A percentile compares a stretch with the other conserved stretches of the same genome.
Evolutionary conservation across 1,140 invertebrate species (phyloP).

Genomic region (Zaprionus ornatus): DNA sequence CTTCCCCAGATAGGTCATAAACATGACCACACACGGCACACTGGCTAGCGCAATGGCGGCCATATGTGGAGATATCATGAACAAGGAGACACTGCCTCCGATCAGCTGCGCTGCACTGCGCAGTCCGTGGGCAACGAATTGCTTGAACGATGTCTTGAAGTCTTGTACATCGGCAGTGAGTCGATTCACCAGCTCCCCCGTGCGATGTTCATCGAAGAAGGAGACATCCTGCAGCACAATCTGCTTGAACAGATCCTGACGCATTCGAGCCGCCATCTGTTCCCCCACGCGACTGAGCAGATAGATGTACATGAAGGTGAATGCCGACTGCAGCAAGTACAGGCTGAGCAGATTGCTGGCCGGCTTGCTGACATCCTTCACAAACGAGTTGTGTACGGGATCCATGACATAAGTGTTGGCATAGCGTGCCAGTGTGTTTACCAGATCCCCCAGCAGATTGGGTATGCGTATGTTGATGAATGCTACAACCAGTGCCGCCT

Average conservation of each 20-base stretch:
- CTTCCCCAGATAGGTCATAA: conserved; percentile 74
- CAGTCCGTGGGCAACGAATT: conserved; percentile 94
- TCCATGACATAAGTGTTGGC: conserved; percentile 83
- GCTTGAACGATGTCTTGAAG: conserved; percentile 98
- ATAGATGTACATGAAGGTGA: conserved; percentile 96
- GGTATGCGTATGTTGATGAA: conserved; percentile 93
- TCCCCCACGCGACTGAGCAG: conserved; percentile 94
- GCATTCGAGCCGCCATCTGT: conserved; percentile 91
- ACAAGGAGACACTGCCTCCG: conserved; percentile 80
- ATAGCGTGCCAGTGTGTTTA: conserved; percentile 89
- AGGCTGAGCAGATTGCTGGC: conserved; percentile 87
- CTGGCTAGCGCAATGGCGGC: conserved; percentile 91
- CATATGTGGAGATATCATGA: conserved; percentile 93
- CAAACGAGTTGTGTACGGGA: conserved; percentile 84
- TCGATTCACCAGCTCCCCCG: conserved; percentile 95
- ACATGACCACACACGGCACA: conserved; percentile 93
- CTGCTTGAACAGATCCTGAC: conserved; percentile 92
- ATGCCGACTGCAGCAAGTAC: conserved; percentile 91
- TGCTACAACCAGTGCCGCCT: conserved; percentile 92
- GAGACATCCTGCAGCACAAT: conserved; percentile 94
- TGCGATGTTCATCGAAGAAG: conserved; percentile 96
- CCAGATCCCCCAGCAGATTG: conserved; percentile 89
- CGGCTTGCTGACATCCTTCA: conserved; percentile 88
- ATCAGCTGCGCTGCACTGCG: conserved; percentile 92
- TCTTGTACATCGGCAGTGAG: conserved; percentile 97